Base-by-base conservation (phyloP, 2,888 invertebrate genomes). In the Neria commutata region DNA sequence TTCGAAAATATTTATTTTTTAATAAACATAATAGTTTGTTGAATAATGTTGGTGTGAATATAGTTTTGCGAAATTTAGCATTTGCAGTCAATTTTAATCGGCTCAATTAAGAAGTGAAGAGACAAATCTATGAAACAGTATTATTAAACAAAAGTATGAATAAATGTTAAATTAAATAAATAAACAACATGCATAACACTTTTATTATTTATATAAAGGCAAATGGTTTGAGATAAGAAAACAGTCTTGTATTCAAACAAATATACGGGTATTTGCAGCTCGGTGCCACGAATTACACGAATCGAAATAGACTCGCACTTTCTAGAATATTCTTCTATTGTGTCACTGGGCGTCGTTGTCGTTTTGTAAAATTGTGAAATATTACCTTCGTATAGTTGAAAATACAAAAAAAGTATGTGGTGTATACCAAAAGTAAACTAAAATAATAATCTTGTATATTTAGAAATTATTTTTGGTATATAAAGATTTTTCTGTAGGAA, bases 1-100 rank as follows among this genome's bases (percentile, higher is more conserved):
- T 70, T 67, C 67, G 70, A 64, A 48, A 54, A 19, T 5, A 3
- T 19, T 42, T 42, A 19, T 19, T 42, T 42, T 6, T 14, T n/a
- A 37, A 14, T 37, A 37, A 29, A 5, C 11, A 8, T 29, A 29
- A 37, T 29, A 45, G 24, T 50, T 25, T 24, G 11, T 37, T 47
- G 14, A 47, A 14, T 46, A 45, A 45, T 21, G 8, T 47, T 47
- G 5, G 6, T 29, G 19, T 16, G 16, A 26, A 33, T 16, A 16
- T 6, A 56, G 19, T 1, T n/a, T 24, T 37, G 48, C 8, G 25
- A 23, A 29, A 40, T 23, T 23, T 10, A 52, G 37, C 37, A 54
- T 23, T 24, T 54, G 54, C 54, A 54, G 51, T 58, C 51, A 54
- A 58, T 51, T 54, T 17, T 45, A 17, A 19, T 2, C 45, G n/a